Evolutionary conservation across 2,113 vertebrate genomes (phyloP).

Genomic region (Sporophila hypoxantha): DNA sequence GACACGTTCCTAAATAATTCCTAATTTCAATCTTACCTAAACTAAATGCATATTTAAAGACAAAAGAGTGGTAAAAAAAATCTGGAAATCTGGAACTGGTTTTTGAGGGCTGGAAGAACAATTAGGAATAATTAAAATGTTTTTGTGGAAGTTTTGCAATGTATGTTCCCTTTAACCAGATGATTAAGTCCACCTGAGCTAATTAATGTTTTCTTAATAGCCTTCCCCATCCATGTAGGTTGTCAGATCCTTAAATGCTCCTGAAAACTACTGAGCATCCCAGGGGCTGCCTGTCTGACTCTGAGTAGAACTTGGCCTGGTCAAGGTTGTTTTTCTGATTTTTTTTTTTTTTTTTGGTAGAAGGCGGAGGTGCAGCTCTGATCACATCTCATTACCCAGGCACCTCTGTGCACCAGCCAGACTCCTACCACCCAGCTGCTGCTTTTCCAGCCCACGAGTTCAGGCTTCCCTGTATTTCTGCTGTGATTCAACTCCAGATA

Average conservation of each 20-base stretch:
- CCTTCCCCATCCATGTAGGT: background rate
- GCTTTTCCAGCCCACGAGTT: background rate
- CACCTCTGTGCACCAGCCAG: background rate
- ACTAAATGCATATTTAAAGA: background rate
- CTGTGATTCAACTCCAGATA: background rate
- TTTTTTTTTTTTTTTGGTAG: background rate
- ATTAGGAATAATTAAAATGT: conserved; percentile 36
- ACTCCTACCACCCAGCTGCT: background rate
- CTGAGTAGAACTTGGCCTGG: background rate
- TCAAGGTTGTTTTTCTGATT: background rate
- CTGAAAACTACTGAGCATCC: background rate
- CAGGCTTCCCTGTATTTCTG: background rate
- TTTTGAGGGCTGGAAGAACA: conserved; percentile 31
- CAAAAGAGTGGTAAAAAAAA: background rate
- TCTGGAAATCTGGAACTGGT: background rate
- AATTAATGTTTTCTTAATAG: conserved; percentile 30
- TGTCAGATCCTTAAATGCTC: background rate
- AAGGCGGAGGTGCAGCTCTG: background rate
- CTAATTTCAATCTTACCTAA: background rate
- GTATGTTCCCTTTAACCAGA: background rate
- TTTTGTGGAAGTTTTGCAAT: conserved; percentile 34
- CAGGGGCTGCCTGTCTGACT: background rate
- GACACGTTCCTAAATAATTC: background rate
- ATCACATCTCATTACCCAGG: background rate
- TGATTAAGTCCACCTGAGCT: conserved; percentile 12